Conservation (phyloP, 2,797 vertebrate species). For the Protonibea diacanthus region DNA sequence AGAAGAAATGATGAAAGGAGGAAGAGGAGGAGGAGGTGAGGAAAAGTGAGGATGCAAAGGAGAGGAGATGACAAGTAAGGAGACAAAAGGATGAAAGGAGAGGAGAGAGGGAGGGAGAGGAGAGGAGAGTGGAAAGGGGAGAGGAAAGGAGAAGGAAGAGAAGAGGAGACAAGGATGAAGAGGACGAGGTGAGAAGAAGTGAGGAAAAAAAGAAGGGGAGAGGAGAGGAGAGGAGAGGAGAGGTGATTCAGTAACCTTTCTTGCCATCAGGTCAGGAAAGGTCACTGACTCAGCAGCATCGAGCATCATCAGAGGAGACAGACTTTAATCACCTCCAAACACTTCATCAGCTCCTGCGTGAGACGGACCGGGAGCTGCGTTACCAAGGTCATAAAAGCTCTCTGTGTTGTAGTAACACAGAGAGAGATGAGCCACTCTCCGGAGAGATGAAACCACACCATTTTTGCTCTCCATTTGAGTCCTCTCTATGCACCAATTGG, state of each 20-base stretch:
- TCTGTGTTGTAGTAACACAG: slow-evolving; percentile 1
- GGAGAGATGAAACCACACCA: slow-evolving; percentile 38
- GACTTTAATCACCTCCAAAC: slow-evolving; percentile 71
- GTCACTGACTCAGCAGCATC: slow-evolving; percentile 77
- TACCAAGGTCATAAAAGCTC: slow-evolving; percentile 60
- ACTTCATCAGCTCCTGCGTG: slow-evolving; percentile 64
- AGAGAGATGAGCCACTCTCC: slow-evolving; percentile 31
- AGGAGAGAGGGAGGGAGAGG: neutral
- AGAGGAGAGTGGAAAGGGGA: neutral
- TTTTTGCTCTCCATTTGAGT: slow-evolving; percentile 39
- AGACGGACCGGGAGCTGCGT: slow-evolving; percentile 45
- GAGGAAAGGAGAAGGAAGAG: neutral
- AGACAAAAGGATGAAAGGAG: neutral
- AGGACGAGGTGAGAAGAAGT: too few relatives aligned
- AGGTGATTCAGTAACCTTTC: neutral
- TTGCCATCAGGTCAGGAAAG: slow-evolving; percentile 64
- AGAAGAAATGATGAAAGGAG: neutral
- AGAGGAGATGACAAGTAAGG: neutral
- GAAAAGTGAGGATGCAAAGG: neutral
- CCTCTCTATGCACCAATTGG: slow-evolving; percentile 42
- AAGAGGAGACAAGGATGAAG: too few relatives aligned
- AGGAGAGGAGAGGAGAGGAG: neutral
- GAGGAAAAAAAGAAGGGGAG: too few relatives aligned
- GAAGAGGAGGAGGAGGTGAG: neutral
- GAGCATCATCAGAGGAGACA: slow-evolving; percentile 55